These are phyloP conservation scores for Argynnis bischoffii DNA, from an alignment of 2,888 invertebrate genomes.

Conservation along the genomic window DNA sequence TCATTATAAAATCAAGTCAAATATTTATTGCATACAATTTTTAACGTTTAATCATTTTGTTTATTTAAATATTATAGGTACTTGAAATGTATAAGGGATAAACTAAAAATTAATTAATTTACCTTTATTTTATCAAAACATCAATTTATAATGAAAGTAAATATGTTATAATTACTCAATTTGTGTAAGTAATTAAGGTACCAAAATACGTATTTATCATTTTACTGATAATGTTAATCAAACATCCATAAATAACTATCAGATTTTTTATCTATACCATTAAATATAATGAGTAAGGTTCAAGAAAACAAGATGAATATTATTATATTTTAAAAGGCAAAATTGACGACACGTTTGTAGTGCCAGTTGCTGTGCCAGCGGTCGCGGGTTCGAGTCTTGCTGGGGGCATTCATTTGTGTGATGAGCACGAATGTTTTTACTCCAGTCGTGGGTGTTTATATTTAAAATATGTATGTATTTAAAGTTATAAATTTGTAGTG, in stretches of 20 bases:
- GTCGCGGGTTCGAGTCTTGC: too few relatives aligned
- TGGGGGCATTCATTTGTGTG: too few relatives aligned
- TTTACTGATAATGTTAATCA: background rate
- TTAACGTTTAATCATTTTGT: background rate
- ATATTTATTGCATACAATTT: too few relatives aligned
- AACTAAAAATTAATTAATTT: slow-evolving; percentile 22
- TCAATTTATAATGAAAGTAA: slow-evolving; percentile 2
- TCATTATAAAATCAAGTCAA: too few relatives aligned
- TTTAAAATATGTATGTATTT: too few relatives aligned
- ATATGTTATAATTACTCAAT: slow-evolving; percentile 3
- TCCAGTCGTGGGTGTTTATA: too few relatives aligned
- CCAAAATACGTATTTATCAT: slow-evolving; percentile 5
- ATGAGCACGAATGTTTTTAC: too few relatives aligned
- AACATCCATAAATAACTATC: slow-evolving; percentile 7
- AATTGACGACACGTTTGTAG: too few relatives aligned
- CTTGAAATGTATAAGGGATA: slow-evolving; percentile 9
- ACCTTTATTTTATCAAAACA: slow-evolving; percentile 22
- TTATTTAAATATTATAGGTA: background rate
- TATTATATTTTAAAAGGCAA: too few relatives aligned
- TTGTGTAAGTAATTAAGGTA: slow-evolving; percentile 13
- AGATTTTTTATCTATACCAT: slow-evolving; percentile 8
- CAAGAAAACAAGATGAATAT: background rate
- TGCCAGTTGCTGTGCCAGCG: too few relatives aligned
- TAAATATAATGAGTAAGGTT: background rate
- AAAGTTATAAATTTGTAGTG: too few relatives aligned